Evolutionary conservation across 2,797 vertebrate species (phyloP).

Genomic region (Acrossocheilus fasciatus): DNA sequence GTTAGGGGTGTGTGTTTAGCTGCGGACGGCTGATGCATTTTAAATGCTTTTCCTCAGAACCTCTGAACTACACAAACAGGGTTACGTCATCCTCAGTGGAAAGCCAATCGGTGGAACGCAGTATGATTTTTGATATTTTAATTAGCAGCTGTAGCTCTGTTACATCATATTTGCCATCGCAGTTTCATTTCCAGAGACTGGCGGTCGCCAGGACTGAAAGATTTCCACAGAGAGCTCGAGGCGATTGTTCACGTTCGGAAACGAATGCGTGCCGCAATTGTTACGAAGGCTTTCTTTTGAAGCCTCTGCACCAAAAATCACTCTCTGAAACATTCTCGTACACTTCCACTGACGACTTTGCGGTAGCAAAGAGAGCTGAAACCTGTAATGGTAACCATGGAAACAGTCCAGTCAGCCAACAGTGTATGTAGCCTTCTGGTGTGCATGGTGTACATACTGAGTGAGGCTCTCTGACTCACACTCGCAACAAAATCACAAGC

Average conservation of each 20-base stretch:
- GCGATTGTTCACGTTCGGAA: neutral
- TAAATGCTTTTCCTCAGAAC: slow-evolving; percentile 11
- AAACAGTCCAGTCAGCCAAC: slow-evolving; percentile 82
- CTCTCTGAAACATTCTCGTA: slow-evolving; percentile 60
- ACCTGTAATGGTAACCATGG: slow-evolving; percentile 82
- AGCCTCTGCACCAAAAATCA: slow-evolving; percentile 63
- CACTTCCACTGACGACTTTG: slow-evolving; percentile 62
- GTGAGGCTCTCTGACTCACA: slow-evolving; percentile 61
- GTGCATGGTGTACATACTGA: slow-evolving; percentile 77
- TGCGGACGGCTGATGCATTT: slow-evolving; percentile 37
- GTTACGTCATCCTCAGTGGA: slow-evolving; percentile 38
- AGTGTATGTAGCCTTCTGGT: slow-evolving; percentile 76
- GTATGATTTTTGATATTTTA: slow-evolving; percentile 23
- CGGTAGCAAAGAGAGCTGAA: slow-evolving; percentile 63
- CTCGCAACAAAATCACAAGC: slow-evolving; percentile 50
- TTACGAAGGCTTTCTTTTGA: slow-evolving; percentile 45
- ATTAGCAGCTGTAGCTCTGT: slow-evolving; percentile 33
- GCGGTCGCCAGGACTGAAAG: neutral
- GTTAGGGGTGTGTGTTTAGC: neutral
- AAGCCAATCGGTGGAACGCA: slow-evolving; percentile 27
- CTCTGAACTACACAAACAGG: slow-evolving; percentile 11
- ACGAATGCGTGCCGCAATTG: slow-evolving; percentile 13
- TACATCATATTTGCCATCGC: slow-evolving; percentile 41
- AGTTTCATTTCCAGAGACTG: slow-evolving; percentile 31
- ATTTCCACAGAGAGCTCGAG: slow-evolving; percentile 19